These are phyloP conservation scores for Axinella damicornis DNA, from an alignment of 37 sponge, comb jelly and placozoan genomes.

Conservation along the genomic window DNA sequence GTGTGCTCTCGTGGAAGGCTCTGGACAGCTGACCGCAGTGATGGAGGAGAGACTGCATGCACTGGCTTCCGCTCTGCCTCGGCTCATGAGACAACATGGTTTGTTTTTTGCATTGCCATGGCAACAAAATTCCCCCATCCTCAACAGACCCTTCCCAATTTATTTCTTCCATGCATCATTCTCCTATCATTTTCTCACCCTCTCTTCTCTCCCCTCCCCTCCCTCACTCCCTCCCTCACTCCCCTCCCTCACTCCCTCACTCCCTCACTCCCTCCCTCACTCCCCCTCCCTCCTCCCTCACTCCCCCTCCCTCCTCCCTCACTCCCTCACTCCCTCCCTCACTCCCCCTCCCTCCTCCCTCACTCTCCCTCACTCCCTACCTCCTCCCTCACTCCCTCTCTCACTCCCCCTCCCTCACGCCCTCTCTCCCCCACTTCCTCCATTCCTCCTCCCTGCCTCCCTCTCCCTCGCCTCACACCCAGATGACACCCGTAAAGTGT, in stretches of 20 bases:
- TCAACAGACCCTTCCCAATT: not conserved
- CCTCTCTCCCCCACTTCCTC: not conserved
- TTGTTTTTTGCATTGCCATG: not conserved
- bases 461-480: not conserved
- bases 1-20: not conserved
- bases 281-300: no score
- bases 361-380: no score
- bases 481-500: slow-evolving; percentile 54
- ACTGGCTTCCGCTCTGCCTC: slow-evolving; percentile 54
- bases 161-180: no score
- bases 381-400: not conserved
- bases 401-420: not conserved
- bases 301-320: not conserved
- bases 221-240: not conserved
- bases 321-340: not conserved
- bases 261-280: no score
- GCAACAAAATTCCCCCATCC: not conserved
- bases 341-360: no score
- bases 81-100: slow-evolving; percentile 54
- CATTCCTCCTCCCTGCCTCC: not conserved
- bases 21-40: slow-evolving; percentile 12
- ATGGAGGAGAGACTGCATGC: slow-evolving; percentile 58
- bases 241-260: no score
- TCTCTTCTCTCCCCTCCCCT: no score
- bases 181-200: not conserved